phyloP scores from a whole-genome alignment of 1,140 invertebrate genomes.

The Heterodera carotae region DNA sequence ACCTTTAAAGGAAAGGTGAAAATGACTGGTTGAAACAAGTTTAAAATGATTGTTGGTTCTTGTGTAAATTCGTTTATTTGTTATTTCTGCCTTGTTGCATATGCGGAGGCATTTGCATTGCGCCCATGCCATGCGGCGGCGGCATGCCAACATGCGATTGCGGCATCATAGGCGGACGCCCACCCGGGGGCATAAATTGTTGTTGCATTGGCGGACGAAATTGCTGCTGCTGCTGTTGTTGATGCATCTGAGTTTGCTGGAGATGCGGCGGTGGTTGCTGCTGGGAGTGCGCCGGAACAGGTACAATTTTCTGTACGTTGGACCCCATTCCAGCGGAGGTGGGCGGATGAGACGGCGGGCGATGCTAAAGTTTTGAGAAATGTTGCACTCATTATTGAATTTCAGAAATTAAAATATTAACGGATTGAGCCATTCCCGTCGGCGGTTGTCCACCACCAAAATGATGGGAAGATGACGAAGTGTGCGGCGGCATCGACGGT shows the following conservation, averaged over 20 bases:
- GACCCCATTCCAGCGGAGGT: conserved; percentile 16
- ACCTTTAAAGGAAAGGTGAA: not conserved
- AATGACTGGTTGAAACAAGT: not conserved
- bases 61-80: not conserved
- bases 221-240: conserved; percentile 5
- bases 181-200: conserved; percentile 26
- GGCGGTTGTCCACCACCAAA: conserved; percentile 19
- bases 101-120: conserved; percentile 11
- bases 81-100: not conserved
- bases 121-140: conserved; percentile 43
- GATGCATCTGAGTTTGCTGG: too few relatives aligned
- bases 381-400: not conserved
- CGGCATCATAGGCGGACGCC: conserved; percentile 38
- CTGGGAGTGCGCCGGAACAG: conserved; percentile 11
- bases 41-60: not conserved
- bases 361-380: not conserved
- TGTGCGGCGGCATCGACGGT: conserved; percentile 13
- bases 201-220: conserved; percentile 19
- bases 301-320: conserved; percentile 35
- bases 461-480: conserved; percentile 3
- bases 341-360: conserved; percentile 8
- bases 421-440: not conserved
- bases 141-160: conserved; percentile 51
- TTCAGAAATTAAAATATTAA: not conserved
- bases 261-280: not conserved